Evolutionary conservation across 2,797 vertebrate species (phyloP).

Genomic region (Mionectes olivaceus): DNA sequence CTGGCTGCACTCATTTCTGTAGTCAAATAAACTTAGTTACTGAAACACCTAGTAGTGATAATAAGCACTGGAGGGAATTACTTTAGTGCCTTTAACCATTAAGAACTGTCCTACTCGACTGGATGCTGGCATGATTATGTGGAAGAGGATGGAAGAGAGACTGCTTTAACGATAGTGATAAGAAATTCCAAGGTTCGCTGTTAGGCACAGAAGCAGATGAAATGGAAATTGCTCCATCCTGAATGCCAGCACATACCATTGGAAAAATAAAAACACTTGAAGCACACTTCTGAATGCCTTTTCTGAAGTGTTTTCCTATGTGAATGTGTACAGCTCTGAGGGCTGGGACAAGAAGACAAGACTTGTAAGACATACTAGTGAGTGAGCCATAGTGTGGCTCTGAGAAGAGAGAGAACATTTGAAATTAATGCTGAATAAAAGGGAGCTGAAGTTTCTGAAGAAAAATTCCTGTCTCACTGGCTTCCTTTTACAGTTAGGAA

Average conservation of each 20-base stretch:
- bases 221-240: background rate
- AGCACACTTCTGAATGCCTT: background rate
- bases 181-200: background rate
- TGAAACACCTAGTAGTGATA: constrained; percentile 20
- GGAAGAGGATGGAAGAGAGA: background rate
- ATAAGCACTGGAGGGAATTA: background rate
- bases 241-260: background rate
- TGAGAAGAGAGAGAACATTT: background rate
- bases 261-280: background rate
- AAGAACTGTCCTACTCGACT: background rate
- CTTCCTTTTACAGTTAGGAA: background rate
- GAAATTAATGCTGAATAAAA: background rate
- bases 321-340: background rate
- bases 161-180: background rate
- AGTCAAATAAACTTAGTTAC: constrained; percentile 20
- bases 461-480: background rate
- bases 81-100: background rate
- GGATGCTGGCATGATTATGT: background rate
- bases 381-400: background rate
- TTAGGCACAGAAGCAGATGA: background rate
- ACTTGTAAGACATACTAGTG: background rate
- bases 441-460: background rate
- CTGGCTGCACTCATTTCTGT: background rate
- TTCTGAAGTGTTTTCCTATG: accelerated
- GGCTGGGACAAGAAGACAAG: background rate